These are phyloP conservation scores for Noctua pronuba DNA, from an alignment of 2,888 invertebrate species.

Conservation along the genomic window DNA sequence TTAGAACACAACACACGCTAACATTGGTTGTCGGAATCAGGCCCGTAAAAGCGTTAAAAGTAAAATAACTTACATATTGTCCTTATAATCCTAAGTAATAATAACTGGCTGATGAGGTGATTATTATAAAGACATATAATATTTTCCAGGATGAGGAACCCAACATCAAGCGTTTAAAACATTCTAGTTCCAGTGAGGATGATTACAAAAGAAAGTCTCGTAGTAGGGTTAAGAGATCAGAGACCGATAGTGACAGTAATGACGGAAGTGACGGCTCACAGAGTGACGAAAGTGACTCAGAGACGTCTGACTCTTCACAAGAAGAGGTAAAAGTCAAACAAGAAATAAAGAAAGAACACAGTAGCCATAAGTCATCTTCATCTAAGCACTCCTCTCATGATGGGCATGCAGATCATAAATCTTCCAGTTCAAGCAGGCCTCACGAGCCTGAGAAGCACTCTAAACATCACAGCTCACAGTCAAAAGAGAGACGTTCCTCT, in stretches of 20 bases:
- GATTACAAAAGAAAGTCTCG: conserved; percentile 73
- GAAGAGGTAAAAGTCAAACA: conserved; percentile 77
- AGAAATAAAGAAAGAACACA: conserved; percentile 78
- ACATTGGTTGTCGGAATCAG: background rate
- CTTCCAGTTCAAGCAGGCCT: conserved; percentile 72
- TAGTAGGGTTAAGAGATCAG: conserved; percentile 73
- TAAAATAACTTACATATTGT: background rate
- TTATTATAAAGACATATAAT: conserved; percentile 14
- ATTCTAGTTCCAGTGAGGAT: conserved; percentile 78
- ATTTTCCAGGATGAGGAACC: conserved; percentile 82
- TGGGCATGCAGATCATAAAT: conserved; percentile 73
- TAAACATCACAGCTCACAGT: conserved; percentile 72
- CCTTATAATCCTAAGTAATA: background rate
- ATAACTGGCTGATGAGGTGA: background rate
- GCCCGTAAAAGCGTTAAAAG: background rate
- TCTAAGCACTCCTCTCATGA: conserved; percentile 73
- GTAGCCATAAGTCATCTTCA: conserved; percentile 73
- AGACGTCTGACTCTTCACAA: conserved; percentile 78
- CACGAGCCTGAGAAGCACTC: conserved; percentile 72
- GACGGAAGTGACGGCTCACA: conserved; percentile 67
- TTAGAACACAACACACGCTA: background rate
- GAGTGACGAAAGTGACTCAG: conserved; percentile 72
- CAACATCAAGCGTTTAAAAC: conserved; percentile 78
- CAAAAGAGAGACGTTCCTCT: conserved; percentile 72
- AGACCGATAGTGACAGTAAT: conserved; percentile 71